phyloP scores from a whole-genome alignment of 92 coral and sea anemone genomes.

The Meandrina meandrites region DNA sequence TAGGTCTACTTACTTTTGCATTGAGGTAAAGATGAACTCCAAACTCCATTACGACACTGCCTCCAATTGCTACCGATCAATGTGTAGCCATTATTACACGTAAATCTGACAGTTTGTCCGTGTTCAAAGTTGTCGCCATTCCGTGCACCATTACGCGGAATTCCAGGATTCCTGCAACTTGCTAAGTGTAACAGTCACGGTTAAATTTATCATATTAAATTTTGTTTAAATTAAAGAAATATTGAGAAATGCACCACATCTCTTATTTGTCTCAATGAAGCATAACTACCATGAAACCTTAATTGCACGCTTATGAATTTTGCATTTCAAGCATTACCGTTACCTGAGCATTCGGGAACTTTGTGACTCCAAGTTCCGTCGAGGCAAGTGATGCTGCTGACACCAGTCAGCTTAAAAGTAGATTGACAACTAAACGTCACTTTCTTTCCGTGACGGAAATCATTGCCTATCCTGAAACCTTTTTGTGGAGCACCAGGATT shows the following conservation, averaged over 20 bases:
- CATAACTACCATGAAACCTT: too few species aligned
- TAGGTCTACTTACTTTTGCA: constrained; percentile 48
- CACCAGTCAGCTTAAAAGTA: background rate
- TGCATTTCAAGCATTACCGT: too few species aligned
- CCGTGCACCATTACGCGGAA: constrained; percentile 32
- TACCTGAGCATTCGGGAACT: constrained; percentile 11
- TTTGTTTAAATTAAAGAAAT: too few species aligned
- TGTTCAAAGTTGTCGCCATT: constrained; percentile 33
- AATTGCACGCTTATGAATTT: too few species aligned
- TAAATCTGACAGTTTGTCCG: constrained; percentile 23
- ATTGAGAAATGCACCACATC: too few species aligned
- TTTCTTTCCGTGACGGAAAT: background rate
- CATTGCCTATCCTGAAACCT: background rate
- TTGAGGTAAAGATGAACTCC: constrained; percentile 57
- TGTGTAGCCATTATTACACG: constrained; percentile 56
- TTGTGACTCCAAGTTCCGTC: constrained; percentile 18
- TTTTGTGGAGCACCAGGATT: constrained; percentile 1
- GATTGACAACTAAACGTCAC: constrained; percentile 7
- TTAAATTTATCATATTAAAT: too few species aligned
- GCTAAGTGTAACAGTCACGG: too few species aligned
- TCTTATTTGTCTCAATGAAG: too few species aligned
- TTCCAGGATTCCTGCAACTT: constrained; percentile 56
- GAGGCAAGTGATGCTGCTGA: background rate
- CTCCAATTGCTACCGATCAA: constrained; percentile 50
- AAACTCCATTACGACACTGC: constrained; percentile 57